Conservation (phyloP, 2,888 invertebrate species). For the Heliconius ismenius region DNA sequence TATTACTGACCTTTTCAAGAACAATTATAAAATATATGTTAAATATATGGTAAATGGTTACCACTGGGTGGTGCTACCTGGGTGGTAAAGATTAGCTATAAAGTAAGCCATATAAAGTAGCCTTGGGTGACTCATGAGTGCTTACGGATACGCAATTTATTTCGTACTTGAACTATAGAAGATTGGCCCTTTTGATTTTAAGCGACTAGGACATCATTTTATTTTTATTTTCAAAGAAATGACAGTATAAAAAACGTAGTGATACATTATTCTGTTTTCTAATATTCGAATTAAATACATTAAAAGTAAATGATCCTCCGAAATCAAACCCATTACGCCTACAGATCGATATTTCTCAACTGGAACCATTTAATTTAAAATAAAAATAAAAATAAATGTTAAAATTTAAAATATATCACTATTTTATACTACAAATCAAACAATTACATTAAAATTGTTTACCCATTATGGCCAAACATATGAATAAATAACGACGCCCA, state of each 20-base stretch:
- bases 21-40: neutral
- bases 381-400: neutral
- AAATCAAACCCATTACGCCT: no score
- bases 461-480: neutral
- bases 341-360: no score
- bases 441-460: no score
- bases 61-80: neutral
- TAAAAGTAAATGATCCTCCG: no score
- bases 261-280: neutral
- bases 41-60: neutral
- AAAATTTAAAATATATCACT: neutral
- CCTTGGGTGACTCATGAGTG: neutral
- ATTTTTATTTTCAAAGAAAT: no score
- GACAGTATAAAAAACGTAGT: neutral
- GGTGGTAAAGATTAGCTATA: neutral
- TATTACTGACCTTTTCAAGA: neutral
- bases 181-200: neutral
- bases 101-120: neutral
- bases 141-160: neutral
- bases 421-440: neutral
- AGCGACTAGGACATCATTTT: neutral
- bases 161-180: neutral
- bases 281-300: no score
- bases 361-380: no score
- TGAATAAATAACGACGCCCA: neutral